Conservation (phyloP, 2,113 vertebrate genomes). For the Malurus elegans region DNA sequence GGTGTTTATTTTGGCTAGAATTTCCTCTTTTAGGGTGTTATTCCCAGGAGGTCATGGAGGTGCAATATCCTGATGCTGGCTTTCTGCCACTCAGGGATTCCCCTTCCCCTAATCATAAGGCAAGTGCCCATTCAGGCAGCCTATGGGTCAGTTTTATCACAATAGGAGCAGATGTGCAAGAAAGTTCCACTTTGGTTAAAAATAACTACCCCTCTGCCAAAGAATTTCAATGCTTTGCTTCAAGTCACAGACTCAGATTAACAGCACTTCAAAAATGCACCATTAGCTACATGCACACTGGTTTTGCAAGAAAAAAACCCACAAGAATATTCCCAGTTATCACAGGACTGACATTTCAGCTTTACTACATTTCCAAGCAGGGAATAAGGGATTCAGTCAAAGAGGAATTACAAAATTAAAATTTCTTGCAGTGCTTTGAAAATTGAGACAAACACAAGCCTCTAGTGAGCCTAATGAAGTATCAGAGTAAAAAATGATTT, state of each 20-base stretch:
- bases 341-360: neutral
- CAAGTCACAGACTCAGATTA: neutral
- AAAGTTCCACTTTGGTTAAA: neutral
- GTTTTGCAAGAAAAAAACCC: neutral
- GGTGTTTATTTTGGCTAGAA: neutral
- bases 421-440: neutral
- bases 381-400: neutral
- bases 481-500: constrained; percentile 31
- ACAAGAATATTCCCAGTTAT: neutral
- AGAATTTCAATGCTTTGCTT: neutral
- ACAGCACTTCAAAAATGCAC: neutral
- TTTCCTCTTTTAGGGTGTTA: neutral
- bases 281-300: neutral
- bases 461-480: constrained; percentile 23
- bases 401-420: constrained; percentile 13
- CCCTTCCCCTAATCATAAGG: neutral
- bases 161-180: neutral
- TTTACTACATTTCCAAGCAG: neutral
- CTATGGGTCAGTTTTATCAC: neutral
- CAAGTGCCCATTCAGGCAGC: neutral
- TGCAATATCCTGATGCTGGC: neutral
- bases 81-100: neutral
- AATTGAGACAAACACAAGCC: neutral
- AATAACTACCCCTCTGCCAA: neutral
- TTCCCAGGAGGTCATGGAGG: neutral